Conservation (phyloP, 1,140 invertebrate species). For the Pseudobourletiella spinata region DNA sequence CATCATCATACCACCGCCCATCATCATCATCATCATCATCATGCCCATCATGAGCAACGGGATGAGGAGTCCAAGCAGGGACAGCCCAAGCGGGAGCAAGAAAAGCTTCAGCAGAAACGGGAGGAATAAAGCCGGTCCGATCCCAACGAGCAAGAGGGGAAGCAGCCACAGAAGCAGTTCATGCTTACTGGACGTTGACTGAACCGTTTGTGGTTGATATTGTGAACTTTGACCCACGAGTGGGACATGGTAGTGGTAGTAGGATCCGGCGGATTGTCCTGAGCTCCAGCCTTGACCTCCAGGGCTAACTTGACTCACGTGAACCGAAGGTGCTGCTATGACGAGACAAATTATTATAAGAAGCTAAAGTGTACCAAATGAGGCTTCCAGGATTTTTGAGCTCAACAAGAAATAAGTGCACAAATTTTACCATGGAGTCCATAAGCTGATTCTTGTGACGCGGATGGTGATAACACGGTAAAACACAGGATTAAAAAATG, state of each 20-base stretch:
- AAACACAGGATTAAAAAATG: too few species aligned
- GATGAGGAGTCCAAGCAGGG: conserved; percentile 16
- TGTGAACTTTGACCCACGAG: conserved; percentile 19
- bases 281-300: conserved; percentile 1
- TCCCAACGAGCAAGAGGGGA: conserved; percentile 12
- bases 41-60: conserved; percentile 15
- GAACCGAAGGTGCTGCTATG: neutral
- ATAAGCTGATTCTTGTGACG: too few species aligned
- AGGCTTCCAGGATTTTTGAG: too few species aligned
- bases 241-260: conserved; percentile 32
- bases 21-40: conserved; percentile 31
- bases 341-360: too few species aligned
- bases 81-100: conserved; percentile 20
- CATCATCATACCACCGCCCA: conserved; percentile 6
- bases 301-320: neutral
- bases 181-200: neutral
- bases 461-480: too few species aligned
- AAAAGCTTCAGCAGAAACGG: conserved; percentile 20
- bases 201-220: conserved; percentile 2
- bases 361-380: too few species aligned
- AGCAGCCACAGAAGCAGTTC: neutral
- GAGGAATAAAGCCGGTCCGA: conserved; percentile 14
- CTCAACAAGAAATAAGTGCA: too few species aligned
- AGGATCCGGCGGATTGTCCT: conserved; percentile 23
- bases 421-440: too few species aligned